Evolutionary conservation across 2,888 invertebrate genomes (phyloP), one percentile per base, ranked within the genome.

Genomic region (Cheiracanthium punctorium): DNA sequence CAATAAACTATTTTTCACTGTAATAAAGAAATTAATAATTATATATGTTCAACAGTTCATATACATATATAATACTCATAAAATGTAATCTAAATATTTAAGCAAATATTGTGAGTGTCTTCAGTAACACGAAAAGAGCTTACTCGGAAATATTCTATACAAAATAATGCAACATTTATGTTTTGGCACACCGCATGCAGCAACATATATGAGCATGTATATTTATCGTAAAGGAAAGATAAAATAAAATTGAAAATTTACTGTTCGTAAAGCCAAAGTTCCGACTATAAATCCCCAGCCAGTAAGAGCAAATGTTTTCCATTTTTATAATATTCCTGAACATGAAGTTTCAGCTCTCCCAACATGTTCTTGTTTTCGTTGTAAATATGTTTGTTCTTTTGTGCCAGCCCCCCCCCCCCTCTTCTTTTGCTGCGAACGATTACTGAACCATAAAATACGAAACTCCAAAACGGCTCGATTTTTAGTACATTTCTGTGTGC

Each of bases 401-500:
- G 43, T 67, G 43, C n/a, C n/a, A n/a, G n/a, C n/a, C n/a, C n/a
- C n/a, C n/a, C n/a, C n/a, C n/a, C n/a, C n/a, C n/a, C 29, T 10
- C 65, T 33, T 52, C 29, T 37, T 12, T 58, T 41, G 73, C 73
- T 76, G 58, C 65, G 65, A 79, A 73, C 84, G 84, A 85, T 85
- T 85, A 85, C 79, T 58, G 79, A 85, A 79, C 79, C 73, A 85
- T 85, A 85, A 85, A 79, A 85, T 72, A 64, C 32, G 52, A 43
- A 72, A 84, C 77, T 84, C 65, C 48, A 82, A 82, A 84, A 79
- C 73, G 79, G 37, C 84, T 85, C 84, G 79, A 85, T 85, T 79
- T 85, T 85, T 79, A 79, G 79, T 85, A 85, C 79, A 85, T 79
- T 84, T 84, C 72, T 84, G 77, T 77, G 64, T 65, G 37, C 77